These are phyloP conservation scores for Amyelois transitella DNA, from an alignment of 1,140 invertebrate species.

Conservation along the genomic window DNA sequence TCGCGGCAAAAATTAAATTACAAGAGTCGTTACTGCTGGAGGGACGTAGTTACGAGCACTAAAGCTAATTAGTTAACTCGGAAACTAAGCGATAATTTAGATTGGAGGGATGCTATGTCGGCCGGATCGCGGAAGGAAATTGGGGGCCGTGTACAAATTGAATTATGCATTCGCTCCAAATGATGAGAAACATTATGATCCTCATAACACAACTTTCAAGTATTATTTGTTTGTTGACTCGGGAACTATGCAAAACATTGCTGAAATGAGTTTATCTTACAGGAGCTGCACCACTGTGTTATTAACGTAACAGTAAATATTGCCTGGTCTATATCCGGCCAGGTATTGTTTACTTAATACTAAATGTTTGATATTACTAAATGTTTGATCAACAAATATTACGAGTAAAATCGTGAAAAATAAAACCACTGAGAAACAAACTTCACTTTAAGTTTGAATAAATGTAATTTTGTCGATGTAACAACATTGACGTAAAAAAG, in stretches of 20 bases:
- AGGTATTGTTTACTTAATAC: not conserved
- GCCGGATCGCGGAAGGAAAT: conserved; percentile 16
- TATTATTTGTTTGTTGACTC: not conserved
- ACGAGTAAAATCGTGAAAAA: too few relatives aligned
- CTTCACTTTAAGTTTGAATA: not conserved
- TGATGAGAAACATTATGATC: not conserved
- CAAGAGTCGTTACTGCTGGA: conserved; percentile 44
- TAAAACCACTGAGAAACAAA: too few relatives aligned
- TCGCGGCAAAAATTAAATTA: conserved; percentile 59
- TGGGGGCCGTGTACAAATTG: conserved; percentile 7
- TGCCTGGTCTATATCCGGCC: not conserved
- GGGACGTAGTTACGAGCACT: conserved; percentile 45
- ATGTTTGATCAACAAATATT: too few relatives aligned
- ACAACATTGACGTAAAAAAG: conserved; percentile 3
- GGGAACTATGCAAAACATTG: not conserved
- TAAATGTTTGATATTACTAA: not conserved
- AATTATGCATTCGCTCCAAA: conserved; percentile 5
- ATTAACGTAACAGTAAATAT: not conserved
- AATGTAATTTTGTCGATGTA: not conserved
- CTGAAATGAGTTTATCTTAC: not conserved
- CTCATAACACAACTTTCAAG: not conserved
- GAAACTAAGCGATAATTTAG: conserved; percentile 66
- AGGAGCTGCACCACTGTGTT: not conserved
- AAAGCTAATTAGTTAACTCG: conserved; percentile 57
- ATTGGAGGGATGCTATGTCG: conserved; percentile 44